Percentiles rank a stretch among this genome's conserved stretches.
These are phyloP conservation scores for Crenichthys baileyi DNA, from an alignment of 2,797 vertebrate species.

Conservation along the genomic window DNA sequence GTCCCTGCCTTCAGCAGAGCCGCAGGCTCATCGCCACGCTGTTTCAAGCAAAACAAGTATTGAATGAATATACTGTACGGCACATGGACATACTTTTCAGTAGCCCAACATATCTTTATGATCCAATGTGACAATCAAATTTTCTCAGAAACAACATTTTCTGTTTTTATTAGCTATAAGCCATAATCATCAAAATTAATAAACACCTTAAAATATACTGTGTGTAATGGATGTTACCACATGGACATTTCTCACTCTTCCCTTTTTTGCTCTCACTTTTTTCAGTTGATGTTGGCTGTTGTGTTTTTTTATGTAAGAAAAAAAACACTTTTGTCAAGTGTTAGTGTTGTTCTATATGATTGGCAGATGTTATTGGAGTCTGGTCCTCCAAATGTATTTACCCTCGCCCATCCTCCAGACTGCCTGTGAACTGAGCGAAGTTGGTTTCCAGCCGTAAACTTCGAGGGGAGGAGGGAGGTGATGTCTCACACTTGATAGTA, in stretches of 20 bases:
- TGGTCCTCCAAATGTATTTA: slow-evolving; percentile 55
- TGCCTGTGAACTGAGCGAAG: slow-evolving; percentile 88
- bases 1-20: not conserved
- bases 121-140: too few relatives aligned
- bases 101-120: too few relatives aligned
- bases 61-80: not conserved
- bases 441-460: slow-evolving; percentile 91
- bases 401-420: slow-evolving; percentile 93
- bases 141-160: too few relatives aligned
- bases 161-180: too few relatives aligned
- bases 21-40: not conserved
- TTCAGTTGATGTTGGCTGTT: not conserved
- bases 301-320: not conserved
- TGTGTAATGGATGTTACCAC: not conserved
- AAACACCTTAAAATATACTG: not conserved
- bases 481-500: slow-evolving; percentile 97
- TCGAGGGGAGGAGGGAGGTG: slow-evolving; percentile 93
- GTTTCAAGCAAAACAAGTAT: not conserved
- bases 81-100: not conserved
- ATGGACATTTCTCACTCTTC: not conserved
- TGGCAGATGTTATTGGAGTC: too few relatives aligned
- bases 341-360: not conserved
- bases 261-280: not conserved
- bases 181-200: not conserved
- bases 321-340: not conserved